These are phyloP conservation scores for Odiellus spinosus DNA, from an alignment of 2,888 invertebrate species.

Conservation along the genomic window DNA sequence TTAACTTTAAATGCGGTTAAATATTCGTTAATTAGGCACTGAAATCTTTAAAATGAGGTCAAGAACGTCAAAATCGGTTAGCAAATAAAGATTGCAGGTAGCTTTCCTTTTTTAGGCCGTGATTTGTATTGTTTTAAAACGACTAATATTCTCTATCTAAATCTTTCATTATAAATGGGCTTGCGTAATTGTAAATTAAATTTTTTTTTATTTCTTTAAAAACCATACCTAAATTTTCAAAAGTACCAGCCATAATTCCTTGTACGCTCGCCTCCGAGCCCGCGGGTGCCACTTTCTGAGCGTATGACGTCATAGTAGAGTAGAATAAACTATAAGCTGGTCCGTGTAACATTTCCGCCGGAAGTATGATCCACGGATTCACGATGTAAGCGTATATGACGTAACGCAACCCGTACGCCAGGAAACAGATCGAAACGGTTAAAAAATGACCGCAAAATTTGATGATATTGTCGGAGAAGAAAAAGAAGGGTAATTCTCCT, in stretches of 20 bases:
- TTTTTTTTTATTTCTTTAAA: background rate
- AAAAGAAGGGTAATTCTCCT: constrained; percentile 74
- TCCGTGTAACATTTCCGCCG: constrained; percentile 27
- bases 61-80: too few relatives aligned
- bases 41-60: too few relatives aligned
- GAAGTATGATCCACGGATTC: constrained; percentile 26
- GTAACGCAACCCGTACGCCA: constrained; percentile 24
- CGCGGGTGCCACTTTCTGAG: constrained; percentile 60
- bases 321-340: constrained; percentile 29
- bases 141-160: too few relatives aligned
- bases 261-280: constrained; percentile 59
- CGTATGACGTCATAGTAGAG: constrained; percentile 67
- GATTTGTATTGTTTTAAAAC: too few relatives aligned
- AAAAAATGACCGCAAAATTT: constrained; percentile 18
- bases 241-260: constrained; percentile 71
- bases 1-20: too few relatives aligned
- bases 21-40: too few relatives aligned
- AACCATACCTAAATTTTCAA: constrained; percentile 55
- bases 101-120: too few relatives aligned
- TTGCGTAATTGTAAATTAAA: too few relatives aligned
- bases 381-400: constrained; percentile 24
- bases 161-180: too few relatives aligned
- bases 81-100: too few relatives aligned
- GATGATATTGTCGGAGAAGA: constrained; percentile 40
- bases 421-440: constrained; percentile 25